These are phyloP conservation scores for Mesoclemmys tuberculata DNA, from an alignment of 2,113 vertebrate genomes.

Conservation along the genomic window DNA sequence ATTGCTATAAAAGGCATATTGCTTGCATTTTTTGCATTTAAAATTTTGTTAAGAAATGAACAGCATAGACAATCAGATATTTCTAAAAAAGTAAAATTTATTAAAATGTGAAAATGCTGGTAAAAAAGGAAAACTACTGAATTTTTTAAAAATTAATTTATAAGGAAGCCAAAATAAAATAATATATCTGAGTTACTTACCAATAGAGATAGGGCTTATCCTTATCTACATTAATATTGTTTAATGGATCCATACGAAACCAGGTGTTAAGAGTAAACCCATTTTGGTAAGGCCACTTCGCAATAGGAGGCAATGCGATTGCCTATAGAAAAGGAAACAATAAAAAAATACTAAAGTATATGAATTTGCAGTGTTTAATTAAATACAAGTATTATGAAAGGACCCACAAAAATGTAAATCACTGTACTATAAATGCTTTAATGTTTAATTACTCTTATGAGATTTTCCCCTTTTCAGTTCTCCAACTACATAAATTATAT, in stretches of 20 bases:
- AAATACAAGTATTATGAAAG: neutral
- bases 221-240: conserved; percentile 97
- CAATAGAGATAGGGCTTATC: conserved; percentile 99
- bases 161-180: neutral
- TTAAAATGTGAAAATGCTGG: neutral
- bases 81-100: neutral
- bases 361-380: neutral
- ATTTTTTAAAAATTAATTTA: neutral
- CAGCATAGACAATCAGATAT: neutral
- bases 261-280: conserved; percentile 98
- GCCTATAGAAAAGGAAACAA: conserved; percentile 78
- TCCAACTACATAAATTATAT: neutral
- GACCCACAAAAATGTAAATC: neutral
- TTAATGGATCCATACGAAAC: conserved; percentile 98
- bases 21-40: neutral
- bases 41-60: neutral
- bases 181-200: conserved; percentile 77
- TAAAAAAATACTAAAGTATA: neutral
- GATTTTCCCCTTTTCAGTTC: neutral
- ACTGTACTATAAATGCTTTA: neutral
- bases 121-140: neutral
- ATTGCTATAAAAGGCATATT: neutral
- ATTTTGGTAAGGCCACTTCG: conserved; percentile 99
- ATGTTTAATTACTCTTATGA: neutral
- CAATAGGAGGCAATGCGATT: conserved; percentile 98